A percentile compares a stretch with the other conserved stretches of the same genome.
These are phyloP conservation scores for Apotomis betuletana DNA, from an alignment of 2,888 invertebrate species.

Conservation along the genomic window DNA sequence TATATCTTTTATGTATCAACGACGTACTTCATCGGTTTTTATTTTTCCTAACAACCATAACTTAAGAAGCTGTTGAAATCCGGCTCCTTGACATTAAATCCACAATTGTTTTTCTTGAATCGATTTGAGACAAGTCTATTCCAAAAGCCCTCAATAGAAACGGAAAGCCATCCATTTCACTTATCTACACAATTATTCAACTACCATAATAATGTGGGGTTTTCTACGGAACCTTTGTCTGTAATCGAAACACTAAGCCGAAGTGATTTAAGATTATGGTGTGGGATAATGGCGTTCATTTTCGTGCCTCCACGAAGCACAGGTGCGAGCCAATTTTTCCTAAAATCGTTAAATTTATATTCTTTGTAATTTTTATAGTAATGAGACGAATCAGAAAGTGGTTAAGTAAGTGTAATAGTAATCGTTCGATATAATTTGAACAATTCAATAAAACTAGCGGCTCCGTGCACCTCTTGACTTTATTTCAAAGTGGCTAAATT, in stretches of 20 bases:
- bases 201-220: constrained; percentile 80
- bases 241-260: constrained; percentile 82
- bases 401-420: neutral
- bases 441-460: too few species aligned
- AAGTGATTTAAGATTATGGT: constrained; percentile 83
- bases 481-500: too few species aligned
- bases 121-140: constrained; percentile 3
- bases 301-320: constrained; percentile 68
- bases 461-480: too few species aligned
- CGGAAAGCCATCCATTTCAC: constrained; percentile 71
- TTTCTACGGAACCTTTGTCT: constrained; percentile 78
- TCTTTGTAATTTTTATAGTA: constrained; percentile 57
- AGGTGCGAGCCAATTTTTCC: constrained; percentile 75
- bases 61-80: constrained; percentile 14
- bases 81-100: neutral
- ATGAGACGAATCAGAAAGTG: constrained; percentile 32
- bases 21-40: too few species aligned
- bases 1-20: too few species aligned
- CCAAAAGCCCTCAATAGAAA: constrained; percentile 43
- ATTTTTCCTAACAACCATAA: too few species aligned
- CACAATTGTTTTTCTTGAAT: constrained; percentile 1
- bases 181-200: constrained; percentile 82
- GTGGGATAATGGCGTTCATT: constrained; percentile 80
- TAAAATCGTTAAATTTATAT: constrained; percentile 71
- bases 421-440: too few species aligned